Percentiles rank a stretch among this genome's conserved stretches.
These are phyloP conservation scores for Heterodera filipjevi DNA, from an alignment of 2,888 invertebrate species.

Conservation along the genomic window DNA sequence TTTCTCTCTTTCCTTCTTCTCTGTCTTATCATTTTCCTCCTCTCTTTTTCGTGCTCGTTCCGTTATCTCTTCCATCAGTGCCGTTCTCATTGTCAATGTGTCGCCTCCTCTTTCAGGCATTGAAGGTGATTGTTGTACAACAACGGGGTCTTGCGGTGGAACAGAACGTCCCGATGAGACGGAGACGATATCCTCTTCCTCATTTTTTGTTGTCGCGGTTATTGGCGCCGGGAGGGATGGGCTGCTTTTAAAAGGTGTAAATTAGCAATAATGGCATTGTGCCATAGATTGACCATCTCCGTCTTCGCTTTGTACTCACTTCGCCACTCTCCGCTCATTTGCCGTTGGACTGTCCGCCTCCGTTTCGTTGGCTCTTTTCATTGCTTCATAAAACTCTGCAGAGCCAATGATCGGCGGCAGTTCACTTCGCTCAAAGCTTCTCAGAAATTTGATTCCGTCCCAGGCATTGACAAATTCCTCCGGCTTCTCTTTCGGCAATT, in stretches of 20 bases:
- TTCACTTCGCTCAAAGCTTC: background rate
- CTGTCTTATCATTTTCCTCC: background rate
- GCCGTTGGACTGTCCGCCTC: background rate
- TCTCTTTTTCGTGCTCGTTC: background rate
- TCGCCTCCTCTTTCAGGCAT: background rate
- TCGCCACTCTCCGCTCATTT: background rate
- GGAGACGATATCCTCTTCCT: constrained; percentile 16
- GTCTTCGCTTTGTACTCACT: background rate
- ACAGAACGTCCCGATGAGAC: constrained; percentile 21
- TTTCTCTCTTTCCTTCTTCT: background rate
- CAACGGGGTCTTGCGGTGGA: constrained; percentile 24
- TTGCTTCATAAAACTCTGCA: constrained; percentile 6
- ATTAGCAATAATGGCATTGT: background rate
- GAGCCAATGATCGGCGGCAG: constrained; percentile 26
- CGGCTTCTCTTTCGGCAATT: background rate
- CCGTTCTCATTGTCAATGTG: background rate
- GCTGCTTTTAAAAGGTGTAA: background rate
- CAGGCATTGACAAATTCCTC: background rate
- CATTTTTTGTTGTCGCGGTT: background rate
- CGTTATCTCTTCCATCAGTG: background rate
- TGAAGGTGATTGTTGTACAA: background rate
- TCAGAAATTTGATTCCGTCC: background rate
- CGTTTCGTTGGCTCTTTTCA: background rate
- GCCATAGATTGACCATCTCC: background rate
- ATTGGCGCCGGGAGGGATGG: background rate